Evolutionary conservation across 2,113 vertebrate genomes (phyloP), one percentile per base, ranked within the genome.

Genomic region (Neotoma lepida): DNA sequence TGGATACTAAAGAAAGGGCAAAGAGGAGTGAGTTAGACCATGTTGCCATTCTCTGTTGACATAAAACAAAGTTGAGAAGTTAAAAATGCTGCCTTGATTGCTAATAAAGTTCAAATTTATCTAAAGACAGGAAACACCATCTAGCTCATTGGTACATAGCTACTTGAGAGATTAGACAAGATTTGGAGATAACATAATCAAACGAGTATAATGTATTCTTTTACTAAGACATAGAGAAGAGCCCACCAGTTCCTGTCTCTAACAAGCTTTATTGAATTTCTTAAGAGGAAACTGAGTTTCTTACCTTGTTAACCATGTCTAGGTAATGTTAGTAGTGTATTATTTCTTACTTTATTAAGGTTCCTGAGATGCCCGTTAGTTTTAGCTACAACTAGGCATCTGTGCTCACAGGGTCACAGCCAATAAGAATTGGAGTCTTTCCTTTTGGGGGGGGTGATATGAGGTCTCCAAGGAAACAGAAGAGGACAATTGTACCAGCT

Each of bases 381-480:
- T 94, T 95, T 89, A 92, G 64, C 73, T 64, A 58, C 56, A 68
- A 46, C 30, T 91, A 74, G 84, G 44, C 66, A 64, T 90, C 71
- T 93, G 84, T 86, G 51, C 54, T 84, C 17, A 41, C 41, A 91
- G 61, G 51, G 44, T 68, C 51, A 86, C 9, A 97, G 64, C 17
- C 92, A 92, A 80, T 63, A 94, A 92, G 64, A 93, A 9, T 89
- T 61, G 64, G 33, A 81, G 7, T 91, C 74, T 95, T 73, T 94
- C 35, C 51, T 94, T 73, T 93, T 86, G 7, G 10, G 56, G 77
- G 30, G 30, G 85, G 64, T 0, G 10, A 28, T 96, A 91, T 81
- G 68, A 94, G 24, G 80, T 94, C 84, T 90, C 93, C 93, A 86
- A 89, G 85, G 87, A 97, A 95, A 96, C 85, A 93, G 66, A 88